phyloP scores from a whole-genome alignment of 2,113 vertebrate species.

The Caranx ignobilis region DNA sequence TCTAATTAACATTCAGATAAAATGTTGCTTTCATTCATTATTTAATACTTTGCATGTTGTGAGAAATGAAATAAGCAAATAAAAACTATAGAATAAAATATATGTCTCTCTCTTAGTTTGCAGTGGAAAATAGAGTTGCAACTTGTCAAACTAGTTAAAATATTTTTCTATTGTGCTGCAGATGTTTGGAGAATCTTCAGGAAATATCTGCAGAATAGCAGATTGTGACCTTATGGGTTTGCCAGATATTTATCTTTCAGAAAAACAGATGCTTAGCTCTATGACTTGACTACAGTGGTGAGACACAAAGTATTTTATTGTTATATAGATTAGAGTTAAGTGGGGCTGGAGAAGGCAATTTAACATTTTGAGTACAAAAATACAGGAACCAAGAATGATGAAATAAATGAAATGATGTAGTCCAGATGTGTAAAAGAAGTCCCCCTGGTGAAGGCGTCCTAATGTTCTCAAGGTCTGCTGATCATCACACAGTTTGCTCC shows the following conservation, averaged over 20 bases:
- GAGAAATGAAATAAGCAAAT: background rate
- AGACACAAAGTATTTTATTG: background rate
- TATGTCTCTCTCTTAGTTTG: background rate
- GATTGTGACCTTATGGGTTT: background rate
- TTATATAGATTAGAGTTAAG: background rate
- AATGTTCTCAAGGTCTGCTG: background rate
- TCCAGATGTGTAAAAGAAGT: too few relatives aligned
- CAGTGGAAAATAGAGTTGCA: background rate
- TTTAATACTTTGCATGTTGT: background rate
- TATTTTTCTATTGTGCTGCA: background rate
- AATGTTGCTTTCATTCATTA: background rate
- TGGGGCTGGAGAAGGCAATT: background rate
- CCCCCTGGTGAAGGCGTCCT: too few relatives aligned
- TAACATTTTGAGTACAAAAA: background rate
- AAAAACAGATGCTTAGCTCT: background rate
- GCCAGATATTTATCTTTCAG: background rate
- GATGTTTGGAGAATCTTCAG: background rate
- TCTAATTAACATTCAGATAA: background rate
- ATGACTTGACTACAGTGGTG: background rate
- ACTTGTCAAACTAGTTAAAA: background rate
- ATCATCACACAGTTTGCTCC: background rate
- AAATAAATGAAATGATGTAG: too few relatives aligned
- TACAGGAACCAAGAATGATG: too few relatives aligned
- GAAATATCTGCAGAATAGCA: background rate
- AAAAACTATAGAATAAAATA: too few relatives aligned